Evolutionary conservation across 2,797 vertebrate genomes (phyloP).

Genomic region (Limnodromus scolopaceus): DNA sequence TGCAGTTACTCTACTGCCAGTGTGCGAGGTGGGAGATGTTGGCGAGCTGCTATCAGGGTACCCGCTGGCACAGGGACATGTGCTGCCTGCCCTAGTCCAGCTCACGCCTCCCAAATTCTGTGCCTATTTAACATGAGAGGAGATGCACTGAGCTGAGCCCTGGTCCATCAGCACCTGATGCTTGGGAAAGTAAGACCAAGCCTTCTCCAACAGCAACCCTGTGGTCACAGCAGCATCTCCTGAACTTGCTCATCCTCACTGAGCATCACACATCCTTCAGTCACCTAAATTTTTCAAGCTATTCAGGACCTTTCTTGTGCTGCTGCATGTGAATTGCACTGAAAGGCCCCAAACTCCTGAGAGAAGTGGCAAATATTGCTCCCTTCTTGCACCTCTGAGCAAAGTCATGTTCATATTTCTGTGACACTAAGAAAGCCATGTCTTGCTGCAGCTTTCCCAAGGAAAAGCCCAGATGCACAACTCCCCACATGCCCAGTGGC

Average conservation of each 20-base stretch:
- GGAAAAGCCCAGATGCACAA: not conserved
- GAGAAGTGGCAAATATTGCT: not conserved
- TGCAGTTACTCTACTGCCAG: not conserved
- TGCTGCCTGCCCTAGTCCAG: not conserved
- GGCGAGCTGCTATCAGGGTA: not conserved
- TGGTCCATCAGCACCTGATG: not conserved
- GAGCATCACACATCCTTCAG: rapidly evolving
- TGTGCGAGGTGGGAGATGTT: not conserved
- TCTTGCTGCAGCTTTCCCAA: not conserved
- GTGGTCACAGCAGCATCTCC: not conserved
- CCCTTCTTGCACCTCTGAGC: rapidly evolving
- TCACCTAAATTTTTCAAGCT: not conserved
- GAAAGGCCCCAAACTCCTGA: not conserved
- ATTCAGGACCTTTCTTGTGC: not conserved
- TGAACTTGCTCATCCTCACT: not conserved
- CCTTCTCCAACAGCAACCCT: not conserved
- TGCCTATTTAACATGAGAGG: not conserved
- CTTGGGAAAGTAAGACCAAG: not conserved
- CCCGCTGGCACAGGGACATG: not conserved
- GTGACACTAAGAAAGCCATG: rapidly evolving
- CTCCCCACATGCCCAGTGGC: not conserved
- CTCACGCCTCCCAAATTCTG: not conserved
- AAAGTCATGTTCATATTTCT: not conserved
- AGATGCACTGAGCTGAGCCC: not conserved
- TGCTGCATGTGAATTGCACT: not conserved